phyloP scores from a whole-genome alignment of 1,140 invertebrate species.

The Acromyrmex charruanus region DNA sequence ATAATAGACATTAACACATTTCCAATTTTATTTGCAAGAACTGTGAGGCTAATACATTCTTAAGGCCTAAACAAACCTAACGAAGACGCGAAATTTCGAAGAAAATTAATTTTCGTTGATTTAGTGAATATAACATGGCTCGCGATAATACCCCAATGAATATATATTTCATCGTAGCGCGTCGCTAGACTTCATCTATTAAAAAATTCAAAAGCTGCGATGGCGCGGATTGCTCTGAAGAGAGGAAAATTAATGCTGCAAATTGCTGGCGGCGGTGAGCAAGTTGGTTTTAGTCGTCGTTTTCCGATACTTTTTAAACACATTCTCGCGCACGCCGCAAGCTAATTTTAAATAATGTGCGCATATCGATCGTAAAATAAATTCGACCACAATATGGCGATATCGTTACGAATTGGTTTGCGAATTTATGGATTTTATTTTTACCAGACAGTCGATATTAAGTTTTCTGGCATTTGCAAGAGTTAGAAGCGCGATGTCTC shows the following conservation, averaged over 20 bases:
- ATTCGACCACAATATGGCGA: slow-evolving; percentile 21
- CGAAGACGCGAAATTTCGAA: background rate
- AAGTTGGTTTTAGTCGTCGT: background rate
- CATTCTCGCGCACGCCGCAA: slow-evolving; percentile 6
- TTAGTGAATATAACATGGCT: background rate
- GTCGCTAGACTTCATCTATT: background rate
- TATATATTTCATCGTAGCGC: background rate
- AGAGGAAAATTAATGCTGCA: slow-evolving; percentile 37
- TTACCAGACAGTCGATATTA: slow-evolving; percentile 72
- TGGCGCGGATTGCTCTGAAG: background rate
- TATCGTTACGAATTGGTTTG: background rate
- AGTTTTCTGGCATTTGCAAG: slow-evolving; percentile 73
- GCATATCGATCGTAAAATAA: slow-evolving; percentile 33
- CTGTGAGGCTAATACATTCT: too few species aligned
- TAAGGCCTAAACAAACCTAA: background rate
- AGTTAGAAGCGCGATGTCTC: slow-evolving; percentile 74
- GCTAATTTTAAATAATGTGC: slow-evolving; percentile 33
- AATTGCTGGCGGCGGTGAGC: background rate
- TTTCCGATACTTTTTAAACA: slow-evolving; percentile 26
- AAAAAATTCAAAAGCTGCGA: slow-evolving; percentile 28
- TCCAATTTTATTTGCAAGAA: too few species aligned
- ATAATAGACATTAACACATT: too few species aligned
- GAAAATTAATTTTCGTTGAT: background rate
- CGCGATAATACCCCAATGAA: background rate
- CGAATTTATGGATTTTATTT: slow-evolving; percentile 36